Evolutionary conservation across 2,113 vertebrate genomes (phyloP), one percentile per base, ranked within the genome.

Genomic region (Saccopteryx leptura): DNA sequence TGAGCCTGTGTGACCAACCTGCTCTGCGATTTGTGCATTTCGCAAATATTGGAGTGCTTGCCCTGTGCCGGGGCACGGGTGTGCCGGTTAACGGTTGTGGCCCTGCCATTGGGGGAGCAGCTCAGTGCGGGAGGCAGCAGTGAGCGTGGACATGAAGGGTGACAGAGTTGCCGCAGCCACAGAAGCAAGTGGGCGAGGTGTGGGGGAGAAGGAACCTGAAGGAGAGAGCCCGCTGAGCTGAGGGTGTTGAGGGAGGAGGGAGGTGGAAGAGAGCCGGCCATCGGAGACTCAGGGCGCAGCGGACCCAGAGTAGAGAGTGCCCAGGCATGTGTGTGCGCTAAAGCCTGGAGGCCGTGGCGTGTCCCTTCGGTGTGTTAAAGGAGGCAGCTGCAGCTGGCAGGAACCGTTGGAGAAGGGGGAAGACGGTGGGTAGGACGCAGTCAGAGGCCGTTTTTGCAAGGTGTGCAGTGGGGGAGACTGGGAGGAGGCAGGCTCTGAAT

Each of bases 261-360:
- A 10, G 7, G 2, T 4, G 15, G 54, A 15, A n/a, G 33, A 74
- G 28, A 82, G 19, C 12, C 5, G 14, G 54, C 31, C 23, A 0
- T 7, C 2, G 21, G 50, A 50, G 46, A 21, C 1, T 54, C 8
- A 0, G 4, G 46, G 11, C 1, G 1, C 11, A 3, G 10, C 18
- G 48, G 11, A 24, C 26, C 1, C 11, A 14, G 19, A 23, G 56
- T 2, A 1, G 48, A 31, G n/a, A 6, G 33, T 4, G 18, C 26
- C 19, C 5, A 1, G 23, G 14, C 21, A 52, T 48, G 31, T 24
- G 1, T 6, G 13, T n/a, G 21, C 12, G 0, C 33, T 33, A 17
- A 12, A 18, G 56, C 28, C 56, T 26, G 0, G 0, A 60, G 28
- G 54, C 50, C 28, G 6, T 1, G 0, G 3, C 0, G 15, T 46